Evolutionary conservation across 2,113 vertebrate species (phyloP), one percentile per base, ranked within the genome.

Genomic region (Chaenocephalus aceratus): DNA sequence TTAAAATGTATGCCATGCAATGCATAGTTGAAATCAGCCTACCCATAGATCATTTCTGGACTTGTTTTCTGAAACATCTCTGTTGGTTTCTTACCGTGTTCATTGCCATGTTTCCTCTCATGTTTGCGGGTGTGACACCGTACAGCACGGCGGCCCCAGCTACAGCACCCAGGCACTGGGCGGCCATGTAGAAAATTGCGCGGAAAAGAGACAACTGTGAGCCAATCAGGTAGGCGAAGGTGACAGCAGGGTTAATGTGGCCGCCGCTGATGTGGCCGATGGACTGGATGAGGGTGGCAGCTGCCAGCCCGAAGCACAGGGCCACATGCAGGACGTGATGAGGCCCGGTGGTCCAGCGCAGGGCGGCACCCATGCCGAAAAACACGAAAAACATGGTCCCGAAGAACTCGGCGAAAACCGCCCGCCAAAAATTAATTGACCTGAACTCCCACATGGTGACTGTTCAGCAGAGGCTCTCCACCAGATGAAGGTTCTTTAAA

Each of bases 361-460:
- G 92, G 7, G 97, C 96, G 3, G 96, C 95, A 13, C 97, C 97
- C 94, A 98, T 88, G 79, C 97, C 97, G 9, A 98, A 96, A 87
- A 98, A 96, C 63, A 97, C 96, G 10, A 97, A 98, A 90, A 98
- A 96, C 94, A 99, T 95, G 91, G 97, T 98, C 89, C 96, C 97
- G 77, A 98, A 97, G 91, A 98, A 97, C 91, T 98, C 97, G 4
- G 97, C 97, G 34, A 97, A 96, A 82, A 98, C 92, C 13, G 97
- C 97, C 95, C 97, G 96, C 97, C 97, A 99, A 85, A 98, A 99
- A 94, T 96, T 95, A 95, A 97, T 94, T 34, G 97, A 97, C 48
- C 96, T 94, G 85, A 98, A 95, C 94, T 98, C 97, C 97, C 96
- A 97, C 97, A 99, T 99, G 92, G 77, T 94, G 92, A 80, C 81